Evolutionary conservation across 2,888 invertebrate genomes (phyloP).

Genomic region (Mycogona germanica): DNA sequence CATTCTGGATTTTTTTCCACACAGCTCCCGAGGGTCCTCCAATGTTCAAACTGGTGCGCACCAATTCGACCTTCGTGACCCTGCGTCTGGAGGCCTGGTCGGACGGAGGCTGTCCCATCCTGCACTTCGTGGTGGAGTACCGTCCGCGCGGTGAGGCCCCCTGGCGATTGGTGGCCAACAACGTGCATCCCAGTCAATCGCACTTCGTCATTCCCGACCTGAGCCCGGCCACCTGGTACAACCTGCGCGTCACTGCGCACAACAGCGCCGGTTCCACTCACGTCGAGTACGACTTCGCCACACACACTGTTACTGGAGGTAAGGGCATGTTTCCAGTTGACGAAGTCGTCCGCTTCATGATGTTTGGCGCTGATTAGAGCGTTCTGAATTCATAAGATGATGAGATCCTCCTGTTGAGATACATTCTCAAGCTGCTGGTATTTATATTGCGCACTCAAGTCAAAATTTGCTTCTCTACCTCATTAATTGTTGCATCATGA

Average conservation of each 20-base stretch:
- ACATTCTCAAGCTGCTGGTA: too few relatives aligned
- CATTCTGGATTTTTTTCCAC: too few relatives aligned
- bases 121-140: conserved; percentile 87
- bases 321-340: neutral
- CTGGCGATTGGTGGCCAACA: conserved; percentile 90
- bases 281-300: conserved; percentile 16
- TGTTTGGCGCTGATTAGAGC: too few relatives aligned
- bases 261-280: conserved; percentile 17
- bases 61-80: conserved; percentile 44
- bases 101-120: conserved; percentile 89
- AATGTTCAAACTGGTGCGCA: conserved; percentile 6
- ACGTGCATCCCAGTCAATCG: conserved; percentile 72
- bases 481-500: too few relatives aligned
- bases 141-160: conserved; percentile 50
- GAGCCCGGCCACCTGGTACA: conserved; percentile 89
- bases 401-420: too few relatives aligned
- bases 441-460: too few relatives aligned
- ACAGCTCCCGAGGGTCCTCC: conserved; percentile 15
- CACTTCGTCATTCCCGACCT: conserved; percentile 86
- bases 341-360: too few relatives aligned
- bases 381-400: too few relatives aligned
- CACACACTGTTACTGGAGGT: conserved; percentile 15
- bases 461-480: too few relatives aligned
- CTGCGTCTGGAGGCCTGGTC: conserved; percentile 87
- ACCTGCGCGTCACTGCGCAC: conserved; percentile 56